phyloP scores from a whole-genome alignment of 2,888 invertebrate species.

The Stictocephala bisonia region DNA sequence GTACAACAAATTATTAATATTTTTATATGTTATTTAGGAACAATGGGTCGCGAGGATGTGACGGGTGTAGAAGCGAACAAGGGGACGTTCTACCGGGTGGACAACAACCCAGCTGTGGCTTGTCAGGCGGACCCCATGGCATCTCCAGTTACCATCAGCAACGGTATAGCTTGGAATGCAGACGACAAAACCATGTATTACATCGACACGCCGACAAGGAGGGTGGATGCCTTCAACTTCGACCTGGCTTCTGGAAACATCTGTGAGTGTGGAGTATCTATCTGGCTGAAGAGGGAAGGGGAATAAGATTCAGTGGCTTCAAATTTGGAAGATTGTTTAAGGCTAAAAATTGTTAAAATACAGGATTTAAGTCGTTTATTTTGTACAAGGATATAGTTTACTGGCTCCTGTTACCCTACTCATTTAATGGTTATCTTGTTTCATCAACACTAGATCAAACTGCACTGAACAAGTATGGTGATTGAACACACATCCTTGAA shows the following conservation, averaged over 20 bases:
- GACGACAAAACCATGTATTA: slow-evolving; percentile 80
- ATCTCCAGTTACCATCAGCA: slow-evolving; percentile 74
- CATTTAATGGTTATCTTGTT: no score
- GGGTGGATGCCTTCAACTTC: slow-evolving; percentile 78
- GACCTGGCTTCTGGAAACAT: slow-evolving; percentile 67
- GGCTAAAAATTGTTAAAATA: no score
- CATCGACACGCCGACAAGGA: slow-evolving; percentile 77
- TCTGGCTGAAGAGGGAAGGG: no score
- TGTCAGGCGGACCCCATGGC: slow-evolving; percentile 58
- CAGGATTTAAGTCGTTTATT: no score
- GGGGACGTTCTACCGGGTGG: slow-evolving; percentile 70
- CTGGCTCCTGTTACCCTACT: no score
- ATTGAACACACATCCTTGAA: no score
- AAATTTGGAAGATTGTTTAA: no score
- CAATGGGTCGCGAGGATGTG: slow-evolving; percentile 71
- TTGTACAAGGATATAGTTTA: no score
- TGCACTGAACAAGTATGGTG: no score
- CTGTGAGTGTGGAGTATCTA: slow-evolving; percentile 47
- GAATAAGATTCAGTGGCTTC: no score
- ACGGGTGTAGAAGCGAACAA: slow-evolving; percentile 67
- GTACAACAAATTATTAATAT: neutral
- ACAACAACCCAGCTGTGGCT: slow-evolving; percentile 48
- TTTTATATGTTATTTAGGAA: slow-evolving; percentile 71
- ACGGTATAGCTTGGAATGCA: slow-evolving; percentile 81
- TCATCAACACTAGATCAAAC: no score